These are phyloP conservation scores for Syrmaticus mikado DNA, from an alignment of 2,113 vertebrate species.

Conservation along the genomic window DNA sequence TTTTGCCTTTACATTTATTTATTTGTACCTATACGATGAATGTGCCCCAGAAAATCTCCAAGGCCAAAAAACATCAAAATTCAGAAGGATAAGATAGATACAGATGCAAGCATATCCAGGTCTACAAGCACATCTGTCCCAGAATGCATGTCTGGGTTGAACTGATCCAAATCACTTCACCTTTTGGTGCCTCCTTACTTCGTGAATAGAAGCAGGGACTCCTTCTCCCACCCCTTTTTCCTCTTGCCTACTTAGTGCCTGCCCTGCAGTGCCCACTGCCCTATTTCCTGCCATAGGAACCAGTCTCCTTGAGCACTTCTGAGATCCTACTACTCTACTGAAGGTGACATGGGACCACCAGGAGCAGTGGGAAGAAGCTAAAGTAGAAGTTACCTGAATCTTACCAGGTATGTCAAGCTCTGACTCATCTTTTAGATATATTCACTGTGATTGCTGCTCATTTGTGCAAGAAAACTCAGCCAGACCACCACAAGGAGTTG, in stretches of 20 bases:
- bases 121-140: background rate
- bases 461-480: background rate
- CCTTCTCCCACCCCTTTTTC: background rate
- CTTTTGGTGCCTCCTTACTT: background rate
- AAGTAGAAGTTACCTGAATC: background rate
- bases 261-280: no score
- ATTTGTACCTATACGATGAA: background rate
- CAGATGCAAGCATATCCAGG: background rate
- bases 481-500: background rate
- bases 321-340: background rate
- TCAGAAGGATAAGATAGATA: background rate
- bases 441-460: background rate
- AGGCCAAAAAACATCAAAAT: background rate
- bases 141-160: background rate
- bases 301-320: background rate
- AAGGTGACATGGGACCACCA: background rate
- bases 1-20: background rate
- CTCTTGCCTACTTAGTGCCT: background rate
- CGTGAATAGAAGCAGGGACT: background rate
- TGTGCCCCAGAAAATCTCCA: background rate
- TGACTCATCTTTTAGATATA: background rate
- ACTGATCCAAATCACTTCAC: background rate
- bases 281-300: background rate
- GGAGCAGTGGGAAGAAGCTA: background rate
- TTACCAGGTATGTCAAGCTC: background rate